A percentile compares a stretch with the other conserved stretches of the same genome.
Conservation (phyloP, 1,140 invertebrate genomes). For the Drosophila lacertosa region DNA sequence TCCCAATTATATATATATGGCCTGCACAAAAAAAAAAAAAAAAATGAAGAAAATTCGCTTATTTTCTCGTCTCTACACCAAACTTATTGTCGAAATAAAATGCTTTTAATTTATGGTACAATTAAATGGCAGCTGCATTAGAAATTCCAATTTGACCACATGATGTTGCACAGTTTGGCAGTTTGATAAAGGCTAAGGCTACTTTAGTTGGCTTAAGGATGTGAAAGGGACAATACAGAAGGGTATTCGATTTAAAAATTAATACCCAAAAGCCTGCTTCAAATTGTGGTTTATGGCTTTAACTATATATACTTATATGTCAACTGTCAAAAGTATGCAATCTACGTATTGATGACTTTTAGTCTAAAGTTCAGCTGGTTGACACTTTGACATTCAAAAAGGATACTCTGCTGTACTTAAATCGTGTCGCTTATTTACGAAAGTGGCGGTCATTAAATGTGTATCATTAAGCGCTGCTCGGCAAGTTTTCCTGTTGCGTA, state of each 20-base stretch:
- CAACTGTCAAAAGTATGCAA: neutral
- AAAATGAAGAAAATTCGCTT: too few relatives aligned
- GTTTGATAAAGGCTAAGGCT: neutral
- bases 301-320: neutral
- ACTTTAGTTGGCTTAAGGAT: too few relatives aligned
- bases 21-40: too few relatives aligned
- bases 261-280: neutral
- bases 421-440: neutral
- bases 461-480: constrained; percentile 24
- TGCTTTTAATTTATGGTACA: constrained; percentile 38
- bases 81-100: constrained; percentile 28
- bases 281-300: neutral
- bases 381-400: constrained; percentile 23
- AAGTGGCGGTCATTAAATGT: constrained; percentile 36
- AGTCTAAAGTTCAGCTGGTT: constrained; percentile 7
- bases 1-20: too few relatives aligned
- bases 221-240: neutral
- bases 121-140: constrained; percentile 42
- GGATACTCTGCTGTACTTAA: constrained; percentile 3
- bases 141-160: constrained; percentile 23
- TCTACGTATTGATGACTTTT: neutral
- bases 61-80: constrained; percentile 1
- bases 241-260: neutral
- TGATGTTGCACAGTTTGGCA: constrained; percentile 23
- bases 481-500: constrained; percentile 9